Evolutionary conservation across 2,113 vertebrate species (phyloP).

Genomic region (Parotia lawesii): DNA sequence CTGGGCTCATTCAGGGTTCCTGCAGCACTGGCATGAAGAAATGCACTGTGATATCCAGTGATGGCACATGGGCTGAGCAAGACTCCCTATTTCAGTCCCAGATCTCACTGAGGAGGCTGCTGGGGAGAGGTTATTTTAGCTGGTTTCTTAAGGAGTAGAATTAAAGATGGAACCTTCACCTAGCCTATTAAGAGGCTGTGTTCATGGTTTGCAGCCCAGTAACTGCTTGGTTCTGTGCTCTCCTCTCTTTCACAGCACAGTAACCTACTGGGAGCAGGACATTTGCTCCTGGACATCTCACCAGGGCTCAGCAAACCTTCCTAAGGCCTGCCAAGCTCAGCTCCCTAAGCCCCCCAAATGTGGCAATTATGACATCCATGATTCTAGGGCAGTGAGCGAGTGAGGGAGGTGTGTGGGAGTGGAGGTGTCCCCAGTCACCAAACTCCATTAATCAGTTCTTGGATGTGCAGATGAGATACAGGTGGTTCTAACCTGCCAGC

Average conservation of each 20-base stretch:
- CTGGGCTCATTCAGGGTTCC: background rate
- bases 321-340: background rate
- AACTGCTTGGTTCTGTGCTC: background rate
- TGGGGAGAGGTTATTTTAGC: background rate
- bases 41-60: rapidly evolving
- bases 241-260: background rate
- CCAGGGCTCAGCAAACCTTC: background rate
- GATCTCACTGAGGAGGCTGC: background rate
- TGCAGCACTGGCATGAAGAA: background rate
- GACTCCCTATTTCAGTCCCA: background rate
- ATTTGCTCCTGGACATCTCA: background rate
- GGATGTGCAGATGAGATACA: background rate
- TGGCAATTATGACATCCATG: background rate
- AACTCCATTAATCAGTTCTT: background rate
- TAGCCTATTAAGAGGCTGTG: background rate
- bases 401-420: background rate
- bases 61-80: background rate
- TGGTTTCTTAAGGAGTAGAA: background rate
- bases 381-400: rapidly evolving
- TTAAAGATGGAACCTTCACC: background rate
- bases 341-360: background rate
- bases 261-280: background rate
- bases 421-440: background rate
- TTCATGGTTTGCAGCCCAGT: background rate
- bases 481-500: background rate